Evolutionary conservation across 1,140 invertebrate genomes (phyloP), one percentile per base, ranked within the genome.

Genomic region (Drosophila athabasca): DNA sequence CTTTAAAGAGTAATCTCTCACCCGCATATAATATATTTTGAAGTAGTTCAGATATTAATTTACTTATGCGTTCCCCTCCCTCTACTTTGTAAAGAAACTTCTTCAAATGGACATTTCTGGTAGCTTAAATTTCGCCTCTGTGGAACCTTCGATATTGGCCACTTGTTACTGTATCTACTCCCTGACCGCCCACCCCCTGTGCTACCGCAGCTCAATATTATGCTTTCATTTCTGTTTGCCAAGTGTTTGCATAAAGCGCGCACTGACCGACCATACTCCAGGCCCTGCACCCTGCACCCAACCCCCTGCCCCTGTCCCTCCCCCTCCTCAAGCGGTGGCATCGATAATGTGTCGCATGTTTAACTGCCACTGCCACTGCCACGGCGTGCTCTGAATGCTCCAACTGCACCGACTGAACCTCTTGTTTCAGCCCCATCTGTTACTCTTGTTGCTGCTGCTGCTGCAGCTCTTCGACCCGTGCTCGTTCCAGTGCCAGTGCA

Each of bases 191-290:
- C 8, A 3, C 53, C 39, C 22, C 19, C 39, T 41, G 31, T 75
- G 61, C 17, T 19, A 0, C 48, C 15, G 24, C 64, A 45, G 74
- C 55, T 61, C 62, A 85, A 79, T 82, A 88, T 88, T 87, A 88
- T 87, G 83, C 83, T 88, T 88, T 79, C 84, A 83, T 87, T 87
- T 85, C 82, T 83, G 83, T 71, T 83, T 66, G 67, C 83, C 67
- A 76, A 87, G 83, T 87, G 83, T 87, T 88, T 87, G 83, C 76
- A 88, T 69, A 73, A 76, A 72, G 79, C 75, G 62, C 80, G 80
- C 60, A 74, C 72, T 82, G 43, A 76, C 81, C 65, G 82, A 77
- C 70, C 66, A 74, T 24, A 39, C 11, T 39, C 11, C 35, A 11
- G 35, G 35, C 11, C 35, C 35, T 5, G 46, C 60, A 49, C 35